Conservation (phyloP, 2,797 vertebrate genomes). For the Yasuhikotakia modesta region DNA sequence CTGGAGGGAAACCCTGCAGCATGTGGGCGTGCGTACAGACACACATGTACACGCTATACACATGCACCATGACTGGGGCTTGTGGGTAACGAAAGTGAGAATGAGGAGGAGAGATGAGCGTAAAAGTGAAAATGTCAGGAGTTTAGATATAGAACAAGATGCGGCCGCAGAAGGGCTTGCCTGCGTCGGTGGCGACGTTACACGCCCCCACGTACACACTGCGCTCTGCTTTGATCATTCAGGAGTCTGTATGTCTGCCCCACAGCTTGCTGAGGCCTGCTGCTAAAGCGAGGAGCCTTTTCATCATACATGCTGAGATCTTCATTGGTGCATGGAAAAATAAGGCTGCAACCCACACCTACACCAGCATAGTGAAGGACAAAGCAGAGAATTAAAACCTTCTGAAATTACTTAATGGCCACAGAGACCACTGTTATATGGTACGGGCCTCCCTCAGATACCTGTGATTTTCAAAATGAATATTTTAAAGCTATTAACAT, state of each 20-base stretch:
- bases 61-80: conserved; percentile 56
- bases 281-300: conserved; percentile 41
- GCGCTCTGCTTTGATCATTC: conserved; percentile 49
- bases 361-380: conserved; percentile 30
- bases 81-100: conserved; percentile 75
- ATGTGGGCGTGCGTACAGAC: conserved; percentile 57
- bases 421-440: conserved; percentile 45
- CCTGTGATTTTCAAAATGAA: conserved; percentile 46
- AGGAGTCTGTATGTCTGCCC: conserved; percentile 51
- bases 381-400: conserved; percentile 35
- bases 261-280: conserved; percentile 35
- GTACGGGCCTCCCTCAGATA: conserved; percentile 44
- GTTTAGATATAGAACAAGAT: conserved; percentile 71
- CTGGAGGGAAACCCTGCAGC: conserved; percentile 65
- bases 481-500: conserved; percentile 33
- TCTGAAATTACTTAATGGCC: conserved; percentile 46
- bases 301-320: conserved; percentile 50
- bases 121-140: conserved; percentile 76
- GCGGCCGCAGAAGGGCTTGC: conserved; percentile 79
- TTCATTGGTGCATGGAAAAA: conserved; percentile 58
- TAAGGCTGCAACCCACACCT: conserved; percentile 49
- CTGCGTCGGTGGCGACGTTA: conserved; percentile 71
- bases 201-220: conserved; percentile 39
- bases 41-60: conserved; percentile 30
- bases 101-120: conserved; percentile 72